A percentile compares a stretch with the other conserved stretches of the same genome.
These are phyloP conservation scores for Ficedula albicollis DNA, from an alignment of 2,797 vertebrate genomes.

Conservation along the genomic window DNA sequence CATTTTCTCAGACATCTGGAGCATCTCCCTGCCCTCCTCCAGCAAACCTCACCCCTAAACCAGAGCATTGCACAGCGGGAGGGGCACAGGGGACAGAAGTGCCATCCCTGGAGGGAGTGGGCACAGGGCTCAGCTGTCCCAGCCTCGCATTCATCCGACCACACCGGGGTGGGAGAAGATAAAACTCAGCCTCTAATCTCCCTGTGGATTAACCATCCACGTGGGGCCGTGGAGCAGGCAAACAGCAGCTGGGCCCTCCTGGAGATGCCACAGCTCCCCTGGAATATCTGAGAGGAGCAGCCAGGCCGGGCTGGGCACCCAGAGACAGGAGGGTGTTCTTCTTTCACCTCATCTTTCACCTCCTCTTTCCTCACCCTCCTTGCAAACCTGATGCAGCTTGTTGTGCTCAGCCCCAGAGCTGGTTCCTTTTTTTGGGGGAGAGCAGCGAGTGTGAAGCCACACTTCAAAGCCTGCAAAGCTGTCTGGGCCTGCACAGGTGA, in stretches of 20 bases:
- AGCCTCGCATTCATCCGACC: neutral
- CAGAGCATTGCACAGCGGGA: accelerated
- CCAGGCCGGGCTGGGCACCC: neutral
- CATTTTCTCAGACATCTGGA: neutral
- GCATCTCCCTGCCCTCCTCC: neutral
- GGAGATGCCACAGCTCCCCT: neutral
- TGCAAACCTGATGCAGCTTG: neutral
- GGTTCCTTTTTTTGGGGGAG: neutral
- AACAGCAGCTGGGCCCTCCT: neutral
- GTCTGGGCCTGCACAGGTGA: neutral
- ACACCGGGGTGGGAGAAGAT: neutral
- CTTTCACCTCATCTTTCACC: neutral
- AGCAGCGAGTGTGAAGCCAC: neutral
- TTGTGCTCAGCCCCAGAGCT: neutral
- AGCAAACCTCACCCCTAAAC: neutral
- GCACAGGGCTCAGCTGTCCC: neutral
- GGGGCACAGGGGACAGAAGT: accelerated
- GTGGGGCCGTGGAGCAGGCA: neutral
- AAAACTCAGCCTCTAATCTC: conserved; percentile 61
- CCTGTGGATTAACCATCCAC: conserved; percentile 44
- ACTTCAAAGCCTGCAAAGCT: neutral
- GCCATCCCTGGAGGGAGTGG: neutral
- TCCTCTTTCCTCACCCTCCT: neutral
- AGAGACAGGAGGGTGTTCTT: neutral
- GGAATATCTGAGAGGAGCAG: neutral